Evolutionary conservation across 2,797 vertebrate genomes (phyloP).

Genomic region (Mormyrops attenuatus): DNA sequence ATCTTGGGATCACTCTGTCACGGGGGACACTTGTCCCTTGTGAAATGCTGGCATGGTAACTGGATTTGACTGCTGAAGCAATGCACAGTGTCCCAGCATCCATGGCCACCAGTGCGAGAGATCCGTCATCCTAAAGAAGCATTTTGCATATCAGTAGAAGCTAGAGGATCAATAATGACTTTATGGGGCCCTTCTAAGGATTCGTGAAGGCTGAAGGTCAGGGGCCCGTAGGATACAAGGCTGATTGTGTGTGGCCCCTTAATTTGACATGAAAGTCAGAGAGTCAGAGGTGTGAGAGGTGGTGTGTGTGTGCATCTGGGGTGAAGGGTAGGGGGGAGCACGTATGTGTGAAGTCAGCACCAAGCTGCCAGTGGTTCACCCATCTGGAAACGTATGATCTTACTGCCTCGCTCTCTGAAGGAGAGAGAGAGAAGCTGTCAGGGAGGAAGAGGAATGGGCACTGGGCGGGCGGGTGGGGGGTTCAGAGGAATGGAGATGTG

Average conservation of each 20-base stretch:
- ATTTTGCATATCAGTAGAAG: conserved; percentile 57
- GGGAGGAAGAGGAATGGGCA: conserved; percentile 50
- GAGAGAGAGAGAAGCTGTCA: conserved; percentile 38
- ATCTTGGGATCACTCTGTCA: not conserved
- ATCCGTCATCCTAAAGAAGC: conserved; percentile 43
- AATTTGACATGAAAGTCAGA: conserved; percentile 53
- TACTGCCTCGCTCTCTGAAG: conserved; percentile 60
- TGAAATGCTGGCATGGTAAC: not conserved
- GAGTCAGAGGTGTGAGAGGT: not conserved
- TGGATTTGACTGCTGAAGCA: conserved; percentile 5
- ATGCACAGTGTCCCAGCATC: conserved; percentile 17
- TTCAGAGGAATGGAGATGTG: conserved; percentile 44
- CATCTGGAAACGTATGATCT: conserved; percentile 13
- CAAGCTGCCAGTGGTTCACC: not conserved
- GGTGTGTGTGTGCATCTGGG: not conserved
- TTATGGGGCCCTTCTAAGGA: conserved; percentile 65
- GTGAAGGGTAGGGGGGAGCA: not conserved
- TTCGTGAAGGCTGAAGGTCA: conserved; percentile 67
- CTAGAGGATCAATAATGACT: conserved; percentile 68
- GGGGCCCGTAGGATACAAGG: conserved; percentile 49
- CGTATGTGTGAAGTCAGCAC: conserved; percentile 29
- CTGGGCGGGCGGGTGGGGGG: conserved; percentile 45
- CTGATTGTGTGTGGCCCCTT: conserved; percentile 54
- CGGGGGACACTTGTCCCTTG: not conserved
- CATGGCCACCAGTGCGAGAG: conserved; percentile 50